phyloP scores from a whole-genome alignment of 1,140 invertebrate species.

The Zaprionus camerounensis region DNA sequence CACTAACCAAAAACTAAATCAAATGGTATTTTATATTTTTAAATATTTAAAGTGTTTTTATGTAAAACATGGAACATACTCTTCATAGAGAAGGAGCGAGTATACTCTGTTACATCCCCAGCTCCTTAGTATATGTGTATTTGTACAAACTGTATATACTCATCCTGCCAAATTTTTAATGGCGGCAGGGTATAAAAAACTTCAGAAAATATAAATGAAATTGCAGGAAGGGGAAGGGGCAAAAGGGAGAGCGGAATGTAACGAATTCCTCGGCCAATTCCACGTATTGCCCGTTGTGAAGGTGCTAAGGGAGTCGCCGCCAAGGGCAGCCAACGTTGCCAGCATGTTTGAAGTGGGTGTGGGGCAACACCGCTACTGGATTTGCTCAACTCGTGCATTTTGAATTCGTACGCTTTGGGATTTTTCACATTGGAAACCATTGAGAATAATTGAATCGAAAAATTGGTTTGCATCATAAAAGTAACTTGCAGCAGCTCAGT shows the following conservation, averaged over 20 bases:
- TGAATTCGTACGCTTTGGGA: constrained; percentile 48
- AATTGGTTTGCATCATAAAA: constrained; percentile 61
- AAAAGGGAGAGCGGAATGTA: constrained; percentile 30
- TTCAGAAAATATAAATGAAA: constrained; percentile 32
- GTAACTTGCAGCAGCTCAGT: constrained; percentile 26
- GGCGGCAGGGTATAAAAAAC: neutral
- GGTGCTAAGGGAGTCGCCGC: neutral
- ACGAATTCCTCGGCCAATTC: constrained; percentile 66
- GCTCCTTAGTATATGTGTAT: neutral
- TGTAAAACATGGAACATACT: too few species aligned
- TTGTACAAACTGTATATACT: neutral
- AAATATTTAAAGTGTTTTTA: too few species aligned
- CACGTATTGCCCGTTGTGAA: constrained; percentile 50
- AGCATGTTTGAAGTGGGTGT: constrained; percentile 1
- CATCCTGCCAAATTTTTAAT: neutral
- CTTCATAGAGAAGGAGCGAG: too few species aligned
- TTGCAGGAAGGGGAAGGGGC: constrained; percentile 10
- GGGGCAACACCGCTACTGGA: constrained; percentile 1
- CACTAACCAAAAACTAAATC: too few species aligned
- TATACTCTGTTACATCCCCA: too few species aligned
- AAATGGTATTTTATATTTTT: too few species aligned
- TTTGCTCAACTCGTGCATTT: constrained; percentile 53
- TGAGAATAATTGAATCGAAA: constrained; percentile 73
- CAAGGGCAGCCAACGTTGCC: neutral
- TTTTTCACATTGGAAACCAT: constrained; percentile 42